These are phyloP conservation scores for Melanostoma mellinum DNA, from an alignment of 2,888 invertebrate species.

Conservation along the genomic window DNA sequence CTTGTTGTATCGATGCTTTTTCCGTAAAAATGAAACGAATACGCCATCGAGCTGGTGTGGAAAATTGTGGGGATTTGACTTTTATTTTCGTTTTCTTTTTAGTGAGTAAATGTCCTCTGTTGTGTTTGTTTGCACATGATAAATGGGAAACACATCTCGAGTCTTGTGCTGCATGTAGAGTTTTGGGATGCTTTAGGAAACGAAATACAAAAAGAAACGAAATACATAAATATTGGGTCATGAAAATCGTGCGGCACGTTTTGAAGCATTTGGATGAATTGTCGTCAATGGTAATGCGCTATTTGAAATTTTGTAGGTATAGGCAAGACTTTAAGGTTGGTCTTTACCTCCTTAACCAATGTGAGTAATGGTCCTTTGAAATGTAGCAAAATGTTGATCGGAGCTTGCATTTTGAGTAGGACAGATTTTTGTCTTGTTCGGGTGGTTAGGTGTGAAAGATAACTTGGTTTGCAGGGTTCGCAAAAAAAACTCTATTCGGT, in stretches of 20 bases:
- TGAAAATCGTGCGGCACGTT: conserved; percentile 37
- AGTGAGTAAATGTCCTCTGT: conserved; percentile 19
- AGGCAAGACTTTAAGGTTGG: too few relatives aligned
- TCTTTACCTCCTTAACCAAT: too few relatives aligned
- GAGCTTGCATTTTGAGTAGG: too few relatives aligned
- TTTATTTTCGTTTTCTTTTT: not conserved
- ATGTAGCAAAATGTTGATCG: too few relatives aligned
- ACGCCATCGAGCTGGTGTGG: conserved; percentile 32
- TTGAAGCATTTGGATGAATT: not conserved
- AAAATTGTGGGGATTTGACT: conserved; percentile 25
- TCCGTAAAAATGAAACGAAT: conserved; percentile 37
- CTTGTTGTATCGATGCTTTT: conserved; percentile 47
- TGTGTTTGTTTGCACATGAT: conserved; percentile 56
- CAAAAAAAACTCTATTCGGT: too few relatives aligned
- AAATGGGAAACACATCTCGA: conserved; percentile 32
- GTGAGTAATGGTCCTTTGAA: too few relatives aligned
- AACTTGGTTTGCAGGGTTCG: too few relatives aligned
- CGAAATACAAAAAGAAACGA: not conserved
- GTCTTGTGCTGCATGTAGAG: conserved; percentile 4
- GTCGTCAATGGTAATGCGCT: too few relatives aligned
- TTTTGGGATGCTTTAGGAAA: conserved; percentile 22
- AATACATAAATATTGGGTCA: conserved; percentile 39
- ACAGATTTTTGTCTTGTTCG: too few relatives aligned
- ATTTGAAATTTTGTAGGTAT: too few relatives aligned
- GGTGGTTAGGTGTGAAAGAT: too few relatives aligned